These are phyloP conservation scores for Acanthopleura granulata DNA, from an alignment of 2,888 invertebrate species.

Conservation along the genomic window DNA sequence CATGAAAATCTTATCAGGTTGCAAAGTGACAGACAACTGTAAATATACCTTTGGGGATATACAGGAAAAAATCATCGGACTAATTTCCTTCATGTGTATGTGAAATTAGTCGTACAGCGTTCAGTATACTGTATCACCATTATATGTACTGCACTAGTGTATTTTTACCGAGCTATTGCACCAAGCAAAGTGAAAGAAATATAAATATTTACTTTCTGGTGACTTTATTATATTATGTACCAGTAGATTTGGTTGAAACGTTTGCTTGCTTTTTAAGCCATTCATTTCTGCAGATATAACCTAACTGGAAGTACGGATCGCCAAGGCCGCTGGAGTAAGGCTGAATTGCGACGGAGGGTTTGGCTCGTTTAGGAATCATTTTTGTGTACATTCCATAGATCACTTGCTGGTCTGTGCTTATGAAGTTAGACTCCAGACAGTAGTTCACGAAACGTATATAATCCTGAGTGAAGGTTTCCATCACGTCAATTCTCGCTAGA, in stretches of 20 bases:
- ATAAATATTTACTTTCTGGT: too few relatives aligned
- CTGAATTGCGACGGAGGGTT: conserved; percentile 41
- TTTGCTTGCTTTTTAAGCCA: conserved; percentile 28
- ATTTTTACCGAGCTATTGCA: too few relatives aligned
- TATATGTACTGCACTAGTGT: too few relatives aligned
- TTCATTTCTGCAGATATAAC: conserved; percentile 44
- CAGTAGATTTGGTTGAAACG: conserved; percentile 1
- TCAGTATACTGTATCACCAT: too few relatives aligned
- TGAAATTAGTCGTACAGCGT: too few relatives aligned
- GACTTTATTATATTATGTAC: too few relatives aligned
- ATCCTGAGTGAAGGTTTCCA: conserved; percentile 45
- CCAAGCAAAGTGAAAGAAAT: too few relatives aligned
- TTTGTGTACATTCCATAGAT: conserved; percentile 51
- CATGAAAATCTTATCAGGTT: too few relatives aligned
- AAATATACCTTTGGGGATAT: too few relatives aligned
- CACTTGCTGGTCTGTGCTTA: conserved; percentile 59
- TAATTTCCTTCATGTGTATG: too few relatives aligned
- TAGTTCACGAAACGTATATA: conserved; percentile 43
- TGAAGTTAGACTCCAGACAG: conserved; percentile 41
- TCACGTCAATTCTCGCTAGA: conserved; percentile 44
- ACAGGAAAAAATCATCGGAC: too few relatives aligned
- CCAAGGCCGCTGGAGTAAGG: conserved; percentile 27
- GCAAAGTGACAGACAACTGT: too few relatives aligned
- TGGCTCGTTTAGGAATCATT: conserved; percentile 24
- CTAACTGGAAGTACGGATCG: conserved; percentile 52